Percentiles rank a stretch among this genome's conserved stretches.
phyloP scores from a whole-genome alignment of 2,797 vertebrate species.

The Microtus agrestis region DNA sequence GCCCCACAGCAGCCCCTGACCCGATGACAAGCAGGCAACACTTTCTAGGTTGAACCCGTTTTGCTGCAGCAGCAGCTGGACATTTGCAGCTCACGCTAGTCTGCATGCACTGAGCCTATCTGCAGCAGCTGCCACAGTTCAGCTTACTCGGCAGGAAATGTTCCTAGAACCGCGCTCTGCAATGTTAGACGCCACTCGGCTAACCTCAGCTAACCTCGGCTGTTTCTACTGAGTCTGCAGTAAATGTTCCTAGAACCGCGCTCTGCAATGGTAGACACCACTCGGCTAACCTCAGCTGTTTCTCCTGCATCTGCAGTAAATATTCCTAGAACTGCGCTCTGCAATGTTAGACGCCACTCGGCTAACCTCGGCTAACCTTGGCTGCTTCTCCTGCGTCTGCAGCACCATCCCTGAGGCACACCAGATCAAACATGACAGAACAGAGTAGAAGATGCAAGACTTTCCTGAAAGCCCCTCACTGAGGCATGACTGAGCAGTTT shows the following conservation, averaged over 20 bases:
- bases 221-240: not conserved
- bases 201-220: not conserved
- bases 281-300: not conserved
- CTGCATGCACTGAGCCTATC: not conserved
- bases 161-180: not conserved
- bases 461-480: not conserved
- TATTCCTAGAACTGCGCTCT: not conserved
- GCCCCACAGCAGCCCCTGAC: not conserved
- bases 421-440: not conserved
- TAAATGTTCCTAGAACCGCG: not conserved
- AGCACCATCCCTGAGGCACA: not conserved
- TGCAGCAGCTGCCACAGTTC: not conserved
- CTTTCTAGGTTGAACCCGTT: too few species aligned
- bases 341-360: not conserved
- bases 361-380: not conserved
- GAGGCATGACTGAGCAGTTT: conserved; percentile 12
- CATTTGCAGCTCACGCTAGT: accelerated
- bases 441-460: not conserved
- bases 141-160: not conserved
- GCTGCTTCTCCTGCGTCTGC: not conserved
- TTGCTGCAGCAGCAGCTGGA: not conserved
- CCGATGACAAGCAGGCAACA: accelerated
- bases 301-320: not conserved
- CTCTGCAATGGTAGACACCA: not conserved
- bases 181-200: not conserved